A percentile compares a stretch with the other conserved stretches of the same genome.
Evolutionary conservation across 1,140 invertebrate genomes (phyloP).

Genomic region (Ceratosolen fusciceps): DNA sequence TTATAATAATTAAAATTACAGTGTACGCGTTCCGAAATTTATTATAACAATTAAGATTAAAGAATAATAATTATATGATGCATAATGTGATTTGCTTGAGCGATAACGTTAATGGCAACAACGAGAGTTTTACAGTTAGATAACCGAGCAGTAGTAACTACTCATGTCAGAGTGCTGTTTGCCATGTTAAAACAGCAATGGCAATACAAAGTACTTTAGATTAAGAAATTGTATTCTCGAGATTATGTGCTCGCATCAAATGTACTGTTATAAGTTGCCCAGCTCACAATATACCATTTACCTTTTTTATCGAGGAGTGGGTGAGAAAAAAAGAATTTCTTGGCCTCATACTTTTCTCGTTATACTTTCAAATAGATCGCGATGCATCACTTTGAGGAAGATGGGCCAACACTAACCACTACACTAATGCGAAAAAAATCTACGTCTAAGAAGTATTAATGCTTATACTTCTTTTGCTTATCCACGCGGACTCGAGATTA

Average conservation of each 20-base stretch:
- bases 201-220: not conserved
- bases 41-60: not conserved
- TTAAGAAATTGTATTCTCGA: constrained; percentile 16
- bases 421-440: not conserved
- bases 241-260: not conserved
- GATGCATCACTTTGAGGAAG: not conserved
- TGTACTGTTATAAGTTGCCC: constrained; percentile 12
- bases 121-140: too few relatives aligned
- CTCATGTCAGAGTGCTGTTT: not conserved
- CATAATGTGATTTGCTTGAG: not conserved
- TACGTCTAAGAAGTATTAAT: not conserved
- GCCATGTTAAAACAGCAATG: constrained; percentile 2
- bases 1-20: too few relatives aligned
- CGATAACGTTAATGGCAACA: not conserved
- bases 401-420: not conserved
- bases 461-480: not conserved
- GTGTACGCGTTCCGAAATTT: too few relatives aligned
- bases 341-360: not conserved
- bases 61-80: not conserved
- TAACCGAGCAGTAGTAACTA: too few relatives aligned
- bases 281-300: constrained; percentile 8
- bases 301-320: not conserved
- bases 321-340: not conserved
- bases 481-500: not conserved
- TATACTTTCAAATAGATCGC: constrained; percentile 3